These are phyloP conservation scores for Fissipunctia ypsillon DNA, from an alignment of 2,888 invertebrate genomes.

Conservation along the genomic window DNA sequence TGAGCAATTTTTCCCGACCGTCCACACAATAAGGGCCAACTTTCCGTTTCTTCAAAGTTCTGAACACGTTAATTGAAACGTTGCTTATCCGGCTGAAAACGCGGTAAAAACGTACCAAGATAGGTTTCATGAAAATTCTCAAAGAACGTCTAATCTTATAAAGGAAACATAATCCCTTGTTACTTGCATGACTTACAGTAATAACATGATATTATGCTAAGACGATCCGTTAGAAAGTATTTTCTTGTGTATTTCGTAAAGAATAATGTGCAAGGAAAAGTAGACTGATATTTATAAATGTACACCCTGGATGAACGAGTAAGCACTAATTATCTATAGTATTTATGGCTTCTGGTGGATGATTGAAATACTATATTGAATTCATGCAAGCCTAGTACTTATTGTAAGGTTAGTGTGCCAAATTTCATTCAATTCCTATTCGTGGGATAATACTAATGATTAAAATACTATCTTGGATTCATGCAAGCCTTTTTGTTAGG, in stretches of 20 bases:
- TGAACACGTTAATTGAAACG: constrained; percentile 71
- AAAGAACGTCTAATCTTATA: constrained; percentile 70
- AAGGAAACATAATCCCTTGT: constrained; percentile 66
- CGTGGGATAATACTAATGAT: no score
- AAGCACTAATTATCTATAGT: no score
- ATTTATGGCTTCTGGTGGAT: no score
- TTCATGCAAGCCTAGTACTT: no score
- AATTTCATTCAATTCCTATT: no score
- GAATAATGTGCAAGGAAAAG: not conserved
- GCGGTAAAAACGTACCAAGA: constrained; percentile 67
- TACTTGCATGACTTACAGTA: constrained; percentile 65
- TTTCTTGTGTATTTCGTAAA: constrained; percentile 20
- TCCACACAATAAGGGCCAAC: constrained; percentile 46
- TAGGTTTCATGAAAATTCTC: constrained; percentile 68
- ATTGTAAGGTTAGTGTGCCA: no score
- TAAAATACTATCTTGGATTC: no score
- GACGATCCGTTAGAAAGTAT: constrained; percentile 8
- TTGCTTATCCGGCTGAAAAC: constrained; percentile 66
- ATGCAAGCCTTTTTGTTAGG: no score
- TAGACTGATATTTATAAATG: not conserved
- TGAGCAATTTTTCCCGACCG: constrained; percentile 24
- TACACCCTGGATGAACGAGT: no score
- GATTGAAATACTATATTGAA: no score
- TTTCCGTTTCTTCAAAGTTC: constrained; percentile 66
- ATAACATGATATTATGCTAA: constrained; percentile 39